Evolutionary conservation across 1,140 invertebrate genomes (phyloP).

Genomic region (Drosophila neocordata): DNA sequence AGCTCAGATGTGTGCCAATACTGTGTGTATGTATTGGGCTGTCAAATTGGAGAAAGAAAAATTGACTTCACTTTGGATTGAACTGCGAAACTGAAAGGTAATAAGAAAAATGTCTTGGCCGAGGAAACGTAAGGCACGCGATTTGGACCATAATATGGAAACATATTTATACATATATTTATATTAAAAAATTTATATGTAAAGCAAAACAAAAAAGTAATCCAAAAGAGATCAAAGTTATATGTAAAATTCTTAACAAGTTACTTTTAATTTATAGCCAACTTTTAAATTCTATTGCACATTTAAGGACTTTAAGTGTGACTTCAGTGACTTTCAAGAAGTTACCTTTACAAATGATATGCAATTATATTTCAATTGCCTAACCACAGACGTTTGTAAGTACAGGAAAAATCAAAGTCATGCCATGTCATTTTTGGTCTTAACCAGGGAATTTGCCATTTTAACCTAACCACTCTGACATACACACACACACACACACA

Average conservation of each 20-base stretch:
- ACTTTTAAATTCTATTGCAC: not conserved
- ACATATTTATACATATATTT: too few relatives aligned
- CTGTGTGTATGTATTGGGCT: too few relatives aligned
- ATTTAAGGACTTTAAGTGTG: not conserved
- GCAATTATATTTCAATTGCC: slow-evolving; percentile 62
- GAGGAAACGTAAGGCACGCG: too few relatives aligned
- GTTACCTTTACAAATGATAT: slow-evolving; percentile 30
- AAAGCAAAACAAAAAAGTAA: too few relatives aligned
- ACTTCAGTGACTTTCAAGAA: slow-evolving; percentile 3
- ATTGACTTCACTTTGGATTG: too few relatives aligned
- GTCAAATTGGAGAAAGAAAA: too few relatives aligned
- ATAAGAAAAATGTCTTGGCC: too few relatives aligned
- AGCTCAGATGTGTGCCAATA: too few relatives aligned
- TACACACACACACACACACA: slow-evolving; percentile 31
- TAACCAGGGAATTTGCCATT: slow-evolving; percentile 50
- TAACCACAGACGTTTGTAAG: slow-evolving; percentile 17
- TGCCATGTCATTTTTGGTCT: slow-evolving; percentile 44
- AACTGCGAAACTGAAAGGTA: too few relatives aligned
- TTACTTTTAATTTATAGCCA: not conserved
- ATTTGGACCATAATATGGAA: too few relatives aligned
- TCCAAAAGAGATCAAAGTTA: too few relatives aligned
- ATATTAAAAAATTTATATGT: too few relatives aligned
- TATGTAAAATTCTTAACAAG: not conserved
- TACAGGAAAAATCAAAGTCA: slow-evolving; percentile 56
- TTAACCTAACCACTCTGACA: slow-evolving; percentile 19